Evolutionary conservation across 2,113 vertebrate genomes (phyloP), one percentile per base, ranked within the genome.

Genomic region (Sclerurus mexicanus): DNA sequence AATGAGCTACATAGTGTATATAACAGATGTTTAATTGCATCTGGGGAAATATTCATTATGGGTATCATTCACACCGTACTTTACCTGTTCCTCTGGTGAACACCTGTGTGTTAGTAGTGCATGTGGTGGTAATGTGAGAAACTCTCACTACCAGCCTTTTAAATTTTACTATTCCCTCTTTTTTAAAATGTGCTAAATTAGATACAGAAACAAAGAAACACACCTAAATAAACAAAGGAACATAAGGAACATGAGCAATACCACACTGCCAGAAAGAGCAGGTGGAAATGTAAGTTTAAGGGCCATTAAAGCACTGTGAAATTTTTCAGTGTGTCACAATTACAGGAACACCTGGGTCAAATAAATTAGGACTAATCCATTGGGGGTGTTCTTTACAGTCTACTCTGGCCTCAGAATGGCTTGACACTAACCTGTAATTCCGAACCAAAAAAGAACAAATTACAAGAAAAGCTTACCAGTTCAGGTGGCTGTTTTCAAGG

Each of bases 201-300:
- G 97, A 97, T 97, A 94, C 97, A 98, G 97, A 98, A 98, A 98
- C 97, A 98, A 98, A 98, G 97, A 97, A 97, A 98, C 72, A 78
- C 98, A 98, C 98, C 97, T 98, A 98, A 96, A 96, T 91, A 98
- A 98, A 98, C 98, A 98, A 97, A 96, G 75, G 86, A 92, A 86
- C 80, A 79, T 67, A 87, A 90, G 87, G 95, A 97, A 86, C 27
- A 4, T 37, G 93, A 97, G 96, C 95, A 97, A 96, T 93, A 83
- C 94, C 79, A 81, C 95, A 50, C 91, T 94, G 85, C 96, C 95
- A 95, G 96, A 94, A 95, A 89, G 74, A 95, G 78, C 98, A 98
- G 97, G 97, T 98, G 97, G 96, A 98, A 97, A 97, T 40, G 83
- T 56, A 90, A 91, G 52, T 97, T 97, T 97, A 97, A 97, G 76